Percentiles rank a stretch among this genome's conserved stretches.
phyloP scores from a whole-genome alignment of 1,140 invertebrate species.

The Phymorhynchus buccinoides region DNA sequence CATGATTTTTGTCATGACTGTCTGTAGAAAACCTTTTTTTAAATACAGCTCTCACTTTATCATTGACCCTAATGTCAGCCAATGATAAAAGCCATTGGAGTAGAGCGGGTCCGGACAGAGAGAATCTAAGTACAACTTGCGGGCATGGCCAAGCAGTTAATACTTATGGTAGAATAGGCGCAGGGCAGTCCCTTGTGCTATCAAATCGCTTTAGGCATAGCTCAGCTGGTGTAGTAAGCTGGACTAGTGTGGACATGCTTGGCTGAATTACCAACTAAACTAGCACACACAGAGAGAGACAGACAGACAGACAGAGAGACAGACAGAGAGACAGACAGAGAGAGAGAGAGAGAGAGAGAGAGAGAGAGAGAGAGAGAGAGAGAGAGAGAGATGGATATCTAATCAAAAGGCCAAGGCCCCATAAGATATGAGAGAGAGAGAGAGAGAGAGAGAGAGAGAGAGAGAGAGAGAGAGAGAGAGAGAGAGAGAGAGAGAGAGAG shows the following conservation, averaged over 20 bases:
- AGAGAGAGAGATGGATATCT: neutral
- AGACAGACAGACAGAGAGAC: neutral
- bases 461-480: neutral
- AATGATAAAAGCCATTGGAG: no score
- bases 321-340: neutral
- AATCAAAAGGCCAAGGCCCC: neutral
- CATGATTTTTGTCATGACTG: no score
- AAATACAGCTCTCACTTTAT: no score
- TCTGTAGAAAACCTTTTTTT: no score
- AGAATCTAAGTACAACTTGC: no score
- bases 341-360: neutral
- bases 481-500: no score
- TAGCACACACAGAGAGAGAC: neutral
- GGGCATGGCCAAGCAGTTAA: no score
- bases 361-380: slow-evolving; percentile 1
- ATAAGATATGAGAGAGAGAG: no score
- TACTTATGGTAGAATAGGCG: neutral
- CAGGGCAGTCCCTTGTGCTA: neutral
- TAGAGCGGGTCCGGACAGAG: no score
- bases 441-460: neutral
- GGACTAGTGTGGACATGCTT: neutral
- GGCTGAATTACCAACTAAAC: neutral
- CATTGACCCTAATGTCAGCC: no score
- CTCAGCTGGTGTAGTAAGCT: neutral
- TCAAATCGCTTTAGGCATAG: neutral